These are phyloP conservation scores for Dasyornis broadbenti DNA, from an alignment of 2,113 vertebrate species.

Conservation along the genomic window DNA sequence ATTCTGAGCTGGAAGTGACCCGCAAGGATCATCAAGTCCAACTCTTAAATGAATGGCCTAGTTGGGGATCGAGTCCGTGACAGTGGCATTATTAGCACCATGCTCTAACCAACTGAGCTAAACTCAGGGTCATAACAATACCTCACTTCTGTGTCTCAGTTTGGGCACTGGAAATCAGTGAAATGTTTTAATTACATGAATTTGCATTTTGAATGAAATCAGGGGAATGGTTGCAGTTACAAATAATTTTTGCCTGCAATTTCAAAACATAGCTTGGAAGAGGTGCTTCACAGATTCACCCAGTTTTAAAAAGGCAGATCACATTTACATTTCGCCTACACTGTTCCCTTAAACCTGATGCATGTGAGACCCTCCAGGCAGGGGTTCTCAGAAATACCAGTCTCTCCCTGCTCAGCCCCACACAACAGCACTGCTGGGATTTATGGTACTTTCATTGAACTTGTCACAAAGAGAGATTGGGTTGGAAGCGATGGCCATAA, in stretches of 20 bases:
- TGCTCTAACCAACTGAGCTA: neutral
- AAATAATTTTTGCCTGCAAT: neutral
- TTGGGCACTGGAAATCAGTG: neutral
- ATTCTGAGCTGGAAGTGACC: neutral
- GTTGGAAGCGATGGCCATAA: constrained; percentile 20
- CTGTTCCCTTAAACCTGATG: neutral
- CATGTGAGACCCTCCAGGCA: neutral
- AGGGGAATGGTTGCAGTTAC: neutral
- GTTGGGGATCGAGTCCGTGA: rapidly evolving
- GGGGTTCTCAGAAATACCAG: neutral
- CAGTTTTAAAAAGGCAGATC: neutral
- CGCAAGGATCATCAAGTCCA: neutral
- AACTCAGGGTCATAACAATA: neutral
- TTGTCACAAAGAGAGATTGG: constrained; percentile 38
- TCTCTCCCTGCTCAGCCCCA: neutral
- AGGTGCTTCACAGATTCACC: neutral
- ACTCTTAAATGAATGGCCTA: neutral
- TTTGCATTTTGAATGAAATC: neutral
- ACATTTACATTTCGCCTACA: neutral
- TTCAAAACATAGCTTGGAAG: neutral
- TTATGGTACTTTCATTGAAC: neutral
- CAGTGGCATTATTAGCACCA: neutral
- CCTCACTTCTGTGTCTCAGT: neutral
- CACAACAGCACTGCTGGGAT: neutral
- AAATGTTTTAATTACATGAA: neutral